These are phyloP conservation scores for Lumbricus terrestris DNA, from an alignment of 2,888 invertebrate genomes.

Conservation along the genomic window DNA sequence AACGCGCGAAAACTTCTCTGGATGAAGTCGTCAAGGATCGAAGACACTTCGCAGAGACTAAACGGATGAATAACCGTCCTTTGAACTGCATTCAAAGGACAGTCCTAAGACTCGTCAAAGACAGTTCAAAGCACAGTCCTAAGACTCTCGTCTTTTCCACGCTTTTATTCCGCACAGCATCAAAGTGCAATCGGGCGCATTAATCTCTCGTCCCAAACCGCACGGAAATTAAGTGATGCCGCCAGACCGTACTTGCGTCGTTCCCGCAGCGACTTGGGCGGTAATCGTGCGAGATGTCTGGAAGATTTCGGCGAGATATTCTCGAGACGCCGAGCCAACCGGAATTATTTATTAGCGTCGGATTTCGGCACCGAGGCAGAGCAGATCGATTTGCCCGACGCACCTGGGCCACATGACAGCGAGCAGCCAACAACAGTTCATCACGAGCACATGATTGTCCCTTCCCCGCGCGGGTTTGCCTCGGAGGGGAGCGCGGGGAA, in stretches of 20 bases:
- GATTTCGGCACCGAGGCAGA: not conserved
- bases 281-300: slow-evolving; percentile 4
- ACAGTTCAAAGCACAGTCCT: too few species aligned
- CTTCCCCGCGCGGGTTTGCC: not conserved
- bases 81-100: not conserved
- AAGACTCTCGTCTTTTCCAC: not conserved
- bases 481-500: not conserved
- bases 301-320: not conserved
- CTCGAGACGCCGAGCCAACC: not conserved
- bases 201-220: not conserved
- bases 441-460: not conserved
- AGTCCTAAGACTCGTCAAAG: too few species aligned
- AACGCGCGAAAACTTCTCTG: not conserved
- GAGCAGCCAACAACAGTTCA: not conserved
- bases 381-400: not conserved
- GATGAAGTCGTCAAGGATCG: not conserved
- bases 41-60: not conserved
- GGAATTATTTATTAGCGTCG: not conserved
- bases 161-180: not conserved
- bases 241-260: not conserved
- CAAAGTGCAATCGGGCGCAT: not conserved
- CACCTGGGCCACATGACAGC: not conserved
- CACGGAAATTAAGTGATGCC: slow-evolving; percentile 3
- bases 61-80: not conserved
- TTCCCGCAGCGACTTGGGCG: not conserved